Base-by-base conservation (phyloP, 2,113 vertebrate species). In the Menidia beryllina region DNA sequence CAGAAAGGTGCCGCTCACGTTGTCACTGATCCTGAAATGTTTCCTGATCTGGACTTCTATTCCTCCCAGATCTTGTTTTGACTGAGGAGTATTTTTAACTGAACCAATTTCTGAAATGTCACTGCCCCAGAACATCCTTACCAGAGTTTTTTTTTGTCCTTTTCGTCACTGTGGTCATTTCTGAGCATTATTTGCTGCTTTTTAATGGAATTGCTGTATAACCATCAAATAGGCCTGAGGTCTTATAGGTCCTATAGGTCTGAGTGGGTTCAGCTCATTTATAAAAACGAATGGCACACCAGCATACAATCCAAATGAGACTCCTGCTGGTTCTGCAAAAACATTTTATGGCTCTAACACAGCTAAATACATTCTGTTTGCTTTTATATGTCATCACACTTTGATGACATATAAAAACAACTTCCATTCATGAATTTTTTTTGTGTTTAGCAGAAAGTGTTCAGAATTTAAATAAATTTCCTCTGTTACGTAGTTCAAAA, bases 1-100 rank as follows among this genome's bases (percentile, higher is more conserved):
- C 23, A 26, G 23, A 17, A 43, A n/a, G 41, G 15, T 43, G 19
- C 7, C 8, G 17, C n/a, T 5, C 1, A 45, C 4, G 27, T 59
- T 25, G 13, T 43, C 23, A 19, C 56, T 11, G 38, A 43, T 3
- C 38, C 14, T 63, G 51, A 56, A 49, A 63, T 15, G 3, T 63
- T 39, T 15, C 69, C 54, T 24, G 26, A 8, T 41, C n/a, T 55
- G 41, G 45, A 43, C 45, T 49, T 63, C 13, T n/a, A 49, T 52
- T 50, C 1, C 9, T 9, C 53, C 19, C 27, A 55, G 20, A 39
- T 21, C 19, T 49, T 2, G 23, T 50, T 25, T 51, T 26, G 12
- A 5, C 30, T n/a, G 21, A 47, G 19, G 24, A 63, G 50, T 58
- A 51, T 63, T 79, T 43, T 60, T 39, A 52, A 66, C 75, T 59